Base-by-base conservation (phyloP, 2,797 vertebrate species). In the Oreochromis grahami region DNA sequence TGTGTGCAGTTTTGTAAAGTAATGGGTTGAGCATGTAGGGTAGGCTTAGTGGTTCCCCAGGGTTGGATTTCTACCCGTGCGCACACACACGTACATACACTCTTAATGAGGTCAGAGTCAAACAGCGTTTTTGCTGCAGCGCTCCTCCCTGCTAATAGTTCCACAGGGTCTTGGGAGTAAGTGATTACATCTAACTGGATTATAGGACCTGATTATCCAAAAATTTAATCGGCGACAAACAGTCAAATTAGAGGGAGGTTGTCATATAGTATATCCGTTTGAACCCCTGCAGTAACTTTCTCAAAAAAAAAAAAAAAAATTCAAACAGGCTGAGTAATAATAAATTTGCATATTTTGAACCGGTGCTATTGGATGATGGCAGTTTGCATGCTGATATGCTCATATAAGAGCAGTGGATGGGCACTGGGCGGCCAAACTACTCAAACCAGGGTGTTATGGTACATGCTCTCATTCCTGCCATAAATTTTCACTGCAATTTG, bases 61-160 rank as follows among this genome's bases (percentile, higher is more conserved):
- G 95, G 92, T 92, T 94, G 91, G 92, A 94, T 93, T 92, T 95
- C 90, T 85, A 92, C 89, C 85, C 90, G 56, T 87, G 68, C 48
- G 24, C 53, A 9, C 63, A 77, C 76, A 80, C 68, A 83, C 51
- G 4, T 17, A 77, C 65, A 84, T 79, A 83, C 83, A 82, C 86
- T 89, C 89, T 91, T 96, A 95, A 95, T 95, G 94, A 95, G 95
- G 94, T 96, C 93, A 94, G 89, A 95, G 89, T 94, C 92, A 91
- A 95, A 91, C 91, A 93, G 94, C 84, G 63, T 91, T 93, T 92
- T 88, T 92, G 90, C 88, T 86, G 90, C 91, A 93, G 86, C 88
- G 88, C 84, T 92, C 90, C 88, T 94, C 88, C 82, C 84, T 92
- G 85, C 93, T 92, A 95, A 94, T 93, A 94, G 89, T 93, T 94